Base-by-base conservation (phyloP, 2,888 invertebrate genomes). In the Thelaira solivaga region DNA sequence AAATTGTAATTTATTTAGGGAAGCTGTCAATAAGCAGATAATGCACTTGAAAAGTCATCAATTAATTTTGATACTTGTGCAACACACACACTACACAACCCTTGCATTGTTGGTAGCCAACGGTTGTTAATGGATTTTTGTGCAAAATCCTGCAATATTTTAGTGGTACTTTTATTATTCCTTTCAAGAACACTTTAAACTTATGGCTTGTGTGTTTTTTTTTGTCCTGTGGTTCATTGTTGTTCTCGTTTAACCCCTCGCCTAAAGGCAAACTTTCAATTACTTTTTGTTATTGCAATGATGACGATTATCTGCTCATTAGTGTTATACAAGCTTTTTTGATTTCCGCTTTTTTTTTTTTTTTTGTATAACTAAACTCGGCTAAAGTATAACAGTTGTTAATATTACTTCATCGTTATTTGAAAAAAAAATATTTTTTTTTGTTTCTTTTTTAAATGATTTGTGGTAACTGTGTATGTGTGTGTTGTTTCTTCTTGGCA, bases 261-360 rank as follows among this genome's bases (percentile, higher is more conserved):
- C 65, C 49, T 51, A 43, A 64, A 22, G 61, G 68, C 62, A 64
- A 62, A 64, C 72, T 55, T 64, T 34, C 59, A 55, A 64, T 41
- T 68, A 39, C 41, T 67, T 24, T 43, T n/a, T n/a, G n/a, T n/a
- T n/a, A n/a, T n/a, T n/a, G n/a, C 31, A 68, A 74, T 65, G 74
- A 78, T 68, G 74, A 41, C 78, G 78, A 74, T 78, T 78, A 78
- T 78, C 74, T 78, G 78, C 78, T 78, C 78, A 78, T 78, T 78
- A 78, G 74, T 78, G 78, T 74, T 78, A 71, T 69, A 78, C 74
- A 65, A 61, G 61, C 53, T 59, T 74, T n/a, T n/a, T 65, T 78
- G 78, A 78, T 47, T 78, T 78, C 73, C 73, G 51, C n/a, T n/a
- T n/a, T n/a, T n/a, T n/a, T n/a, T n/a, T n/a, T n/a, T n/a, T n/a